A percentile compares a stretch with the other conserved stretches of the same genome.
Conservation (phyloP, 1,140 invertebrate genomes). For the Chelonus insularis region DNA sequence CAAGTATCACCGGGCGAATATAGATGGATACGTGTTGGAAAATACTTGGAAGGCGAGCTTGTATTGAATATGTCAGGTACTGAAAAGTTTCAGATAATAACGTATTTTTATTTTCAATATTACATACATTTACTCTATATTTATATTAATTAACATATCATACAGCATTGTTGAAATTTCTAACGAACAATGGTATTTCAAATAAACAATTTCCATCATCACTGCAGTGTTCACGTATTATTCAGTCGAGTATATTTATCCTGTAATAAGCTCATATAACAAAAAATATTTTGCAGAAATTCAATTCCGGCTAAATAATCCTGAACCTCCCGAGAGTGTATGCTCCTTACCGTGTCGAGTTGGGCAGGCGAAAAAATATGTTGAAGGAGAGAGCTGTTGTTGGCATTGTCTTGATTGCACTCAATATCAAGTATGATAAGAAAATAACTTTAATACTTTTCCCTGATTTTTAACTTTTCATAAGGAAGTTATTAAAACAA, state of each 20-base stretch:
- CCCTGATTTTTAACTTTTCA: too few relatives aligned
- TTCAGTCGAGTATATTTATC: too few relatives aligned
- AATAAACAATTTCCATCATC: too few relatives aligned
- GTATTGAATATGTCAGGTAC: slow-evolving; percentile 79
- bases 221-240: too few relatives aligned
- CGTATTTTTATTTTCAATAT: too few relatives aligned
- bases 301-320: slow-evolving; percentile 77
- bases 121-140: too few relatives aligned
- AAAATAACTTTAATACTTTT: neutral
- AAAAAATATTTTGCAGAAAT: slow-evolving; percentile 64
- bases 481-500: too few relatives aligned
- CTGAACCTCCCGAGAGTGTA: slow-evolving; percentile 80
- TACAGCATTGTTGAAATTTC: too few relatives aligned
- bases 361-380: slow-evolving; percentile 88
- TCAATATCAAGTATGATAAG: slow-evolving; percentile 77
- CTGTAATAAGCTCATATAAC: too few relatives aligned
- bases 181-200: too few relatives aligned
- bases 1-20: slow-evolving; percentile 74
- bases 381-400: slow-evolving; percentile 90
- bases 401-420: slow-evolving; percentile 96
- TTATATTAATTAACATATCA: too few relatives aligned
- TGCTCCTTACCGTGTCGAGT: slow-evolving; percentile 84
- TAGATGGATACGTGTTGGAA: slow-evolving; percentile 84
- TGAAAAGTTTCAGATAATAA: slow-evolving; percentile 9
- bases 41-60: slow-evolving; percentile 78